phyloP scores from a whole-genome alignment of 37 sponge, comb jelly and placozoan species.

The Bolinopsis microptera region DNA sequence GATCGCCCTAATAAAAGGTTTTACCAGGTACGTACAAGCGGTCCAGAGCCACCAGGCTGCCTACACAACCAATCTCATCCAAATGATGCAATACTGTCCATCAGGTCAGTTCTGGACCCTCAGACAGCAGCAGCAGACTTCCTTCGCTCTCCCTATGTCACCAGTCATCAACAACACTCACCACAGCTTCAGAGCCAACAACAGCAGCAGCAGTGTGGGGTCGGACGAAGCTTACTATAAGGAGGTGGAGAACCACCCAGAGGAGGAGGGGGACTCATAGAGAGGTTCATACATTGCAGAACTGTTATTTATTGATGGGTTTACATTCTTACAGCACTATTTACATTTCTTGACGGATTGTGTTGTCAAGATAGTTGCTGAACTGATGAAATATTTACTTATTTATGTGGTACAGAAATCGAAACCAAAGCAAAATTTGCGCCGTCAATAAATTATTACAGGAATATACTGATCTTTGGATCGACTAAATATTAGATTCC shows the following conservation, averaged over 20 bases:
- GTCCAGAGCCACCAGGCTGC: slow-evolving; percentile 39
- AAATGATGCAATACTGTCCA: slow-evolving; percentile 57
- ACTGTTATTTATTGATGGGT: no score
- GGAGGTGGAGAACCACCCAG: background rate
- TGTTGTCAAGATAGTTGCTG: no score
- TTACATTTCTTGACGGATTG: no score
- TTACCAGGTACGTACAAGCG: slow-evolving; percentile 42
- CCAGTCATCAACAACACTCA: slow-evolving; percentile 29
- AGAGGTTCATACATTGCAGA: no score
- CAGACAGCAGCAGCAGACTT: slow-evolving; percentile 46
- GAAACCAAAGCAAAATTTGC: no score
- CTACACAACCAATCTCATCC: slow-evolving; percentile 26
- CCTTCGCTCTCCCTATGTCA: slow-evolving; percentile 64
- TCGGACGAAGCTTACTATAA: background rate
- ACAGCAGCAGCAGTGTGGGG: background rate
- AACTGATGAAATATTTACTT: no score
- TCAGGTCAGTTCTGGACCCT: slow-evolving; percentile 65
- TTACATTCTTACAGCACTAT: no score
- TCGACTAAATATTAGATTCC: no score
- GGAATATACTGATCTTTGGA: no score
- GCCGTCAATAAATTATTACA: no score
- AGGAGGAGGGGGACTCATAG: background rate
- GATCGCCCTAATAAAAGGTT: no score
- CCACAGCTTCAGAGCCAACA: background rate
- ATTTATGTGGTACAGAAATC: no score